A percentile compares a stretch with the other conserved stretches of the same genome.
Evolutionary conservation across 2,797 vertebrate species (phyloP).

Genomic region (Megaceryle alcyon): DNA sequence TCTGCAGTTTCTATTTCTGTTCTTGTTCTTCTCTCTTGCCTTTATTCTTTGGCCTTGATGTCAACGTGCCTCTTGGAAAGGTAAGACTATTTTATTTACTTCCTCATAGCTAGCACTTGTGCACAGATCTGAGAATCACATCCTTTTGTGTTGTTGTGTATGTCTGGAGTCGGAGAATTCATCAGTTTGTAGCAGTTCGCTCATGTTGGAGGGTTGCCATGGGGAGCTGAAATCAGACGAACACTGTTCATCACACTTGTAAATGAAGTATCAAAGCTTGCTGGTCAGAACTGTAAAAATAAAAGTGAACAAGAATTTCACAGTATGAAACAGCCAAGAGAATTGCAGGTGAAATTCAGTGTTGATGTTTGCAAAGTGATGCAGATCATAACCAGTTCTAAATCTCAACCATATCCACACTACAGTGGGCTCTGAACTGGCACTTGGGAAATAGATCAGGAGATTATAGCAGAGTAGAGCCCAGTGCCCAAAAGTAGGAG

Average conservation of each 20-base stretch:
- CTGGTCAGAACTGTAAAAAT: neutral
- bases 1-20: constrained; percentile 98
- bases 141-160: neutral
- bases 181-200: neutral
- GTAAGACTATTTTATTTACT: constrained; percentile 81
- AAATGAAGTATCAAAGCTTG: neutral
- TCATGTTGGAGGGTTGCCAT: neutral
- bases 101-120: constrained; percentile 5
- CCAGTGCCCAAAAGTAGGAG: neutral
- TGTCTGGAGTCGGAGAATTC: neutral
- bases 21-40: constrained; percentile 99
- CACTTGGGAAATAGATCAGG: neutral
- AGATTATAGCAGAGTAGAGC: neutral
- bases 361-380: neutral
- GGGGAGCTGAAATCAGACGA: neutral
- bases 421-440: neutral
- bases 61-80: constrained; percentile 90
- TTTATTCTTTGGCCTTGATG: constrained; percentile 99
- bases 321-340: neutral
- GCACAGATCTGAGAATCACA: neutral
- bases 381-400: neutral
- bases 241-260: neutral
- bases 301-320: neutral
- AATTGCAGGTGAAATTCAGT: neutral
- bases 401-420: neutral